Conservation (phyloP, 1,140 invertebrate species). For the Bombus pascuorum region DNA sequence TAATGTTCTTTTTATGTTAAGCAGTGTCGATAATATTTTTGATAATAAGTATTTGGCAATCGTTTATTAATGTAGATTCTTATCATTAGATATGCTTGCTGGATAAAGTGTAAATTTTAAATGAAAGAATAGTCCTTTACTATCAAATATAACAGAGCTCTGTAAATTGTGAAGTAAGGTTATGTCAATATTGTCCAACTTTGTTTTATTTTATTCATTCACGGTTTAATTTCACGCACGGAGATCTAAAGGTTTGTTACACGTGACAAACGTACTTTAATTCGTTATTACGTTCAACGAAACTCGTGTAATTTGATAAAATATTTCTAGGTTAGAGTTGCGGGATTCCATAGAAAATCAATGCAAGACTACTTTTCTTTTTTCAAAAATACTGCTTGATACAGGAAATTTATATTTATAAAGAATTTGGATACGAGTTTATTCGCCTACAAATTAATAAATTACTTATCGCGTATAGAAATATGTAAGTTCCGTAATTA, state of each 20-base stretch:
- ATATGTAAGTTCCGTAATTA: neutral
- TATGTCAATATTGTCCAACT: neutral
- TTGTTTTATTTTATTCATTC: neutral
- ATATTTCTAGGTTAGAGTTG: neutral
- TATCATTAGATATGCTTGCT: neutral
- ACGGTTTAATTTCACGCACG: neutral
- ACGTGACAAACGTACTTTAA: neutral
- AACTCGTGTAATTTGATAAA: neutral
- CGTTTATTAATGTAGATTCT: neutral
- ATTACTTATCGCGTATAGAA: neutral
- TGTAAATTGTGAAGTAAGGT: neutral
- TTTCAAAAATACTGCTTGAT: neutral
- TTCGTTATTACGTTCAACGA: neutral
- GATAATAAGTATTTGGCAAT: neutral
- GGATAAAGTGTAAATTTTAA: neutral
- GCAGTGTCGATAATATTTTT: neutral
- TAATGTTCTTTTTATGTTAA: neutral
- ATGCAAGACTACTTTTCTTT: neutral
- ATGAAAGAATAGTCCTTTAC: neutral
- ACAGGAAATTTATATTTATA: neutral
- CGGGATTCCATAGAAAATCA: neutral
- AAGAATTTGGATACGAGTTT: neutral
- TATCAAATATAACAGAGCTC: neutral
- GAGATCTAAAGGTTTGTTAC: neutral
- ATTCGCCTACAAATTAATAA: neutral